Conservation (phyloP, 2,113 vertebrate species). For the Redunca redunca region DNA sequence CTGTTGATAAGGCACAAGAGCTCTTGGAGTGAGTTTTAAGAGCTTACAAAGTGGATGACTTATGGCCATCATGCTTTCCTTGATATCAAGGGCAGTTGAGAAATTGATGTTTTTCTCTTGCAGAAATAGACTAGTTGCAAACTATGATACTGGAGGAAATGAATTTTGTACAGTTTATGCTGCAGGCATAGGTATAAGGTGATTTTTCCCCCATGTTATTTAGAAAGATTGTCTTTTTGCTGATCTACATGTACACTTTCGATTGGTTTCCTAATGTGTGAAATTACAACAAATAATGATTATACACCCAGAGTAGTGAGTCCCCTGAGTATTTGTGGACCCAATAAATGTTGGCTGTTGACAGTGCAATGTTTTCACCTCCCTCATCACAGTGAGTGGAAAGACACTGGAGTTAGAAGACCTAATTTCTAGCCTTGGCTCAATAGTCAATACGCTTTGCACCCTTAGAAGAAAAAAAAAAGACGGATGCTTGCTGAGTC, state of each 20-base stretch:
- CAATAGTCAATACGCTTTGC: background rate
- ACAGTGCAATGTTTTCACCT: background rate
- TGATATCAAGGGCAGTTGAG: background rate
- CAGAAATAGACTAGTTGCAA: slow-evolving; percentile 30
- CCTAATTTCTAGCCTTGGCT: background rate
- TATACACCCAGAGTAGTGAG: background rate
- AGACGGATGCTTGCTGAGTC: background rate
- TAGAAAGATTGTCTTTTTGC: background rate
- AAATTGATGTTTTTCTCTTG: background rate
- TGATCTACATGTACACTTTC: background rate
- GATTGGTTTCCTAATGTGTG: background rate
- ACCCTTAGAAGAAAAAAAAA: background rate
- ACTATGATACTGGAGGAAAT: background rate
- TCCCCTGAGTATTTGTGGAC: background rate
- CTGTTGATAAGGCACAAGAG: background rate
- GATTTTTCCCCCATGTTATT: background rate
- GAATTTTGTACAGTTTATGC: slow-evolving; percentile 13
- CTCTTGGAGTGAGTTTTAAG: background rate
- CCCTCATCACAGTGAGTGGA: background rate
- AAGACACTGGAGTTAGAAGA: background rate
- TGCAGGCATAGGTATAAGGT: background rate
- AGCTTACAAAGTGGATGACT: background rate
- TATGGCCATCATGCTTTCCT: background rate
- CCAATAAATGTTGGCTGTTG: background rate
- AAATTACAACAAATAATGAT: slow-evolving; percentile 6